phyloP scores from a whole-genome alignment of 2,888 invertebrate genomes.

The Caenorhabditis uteleia region DNA sequence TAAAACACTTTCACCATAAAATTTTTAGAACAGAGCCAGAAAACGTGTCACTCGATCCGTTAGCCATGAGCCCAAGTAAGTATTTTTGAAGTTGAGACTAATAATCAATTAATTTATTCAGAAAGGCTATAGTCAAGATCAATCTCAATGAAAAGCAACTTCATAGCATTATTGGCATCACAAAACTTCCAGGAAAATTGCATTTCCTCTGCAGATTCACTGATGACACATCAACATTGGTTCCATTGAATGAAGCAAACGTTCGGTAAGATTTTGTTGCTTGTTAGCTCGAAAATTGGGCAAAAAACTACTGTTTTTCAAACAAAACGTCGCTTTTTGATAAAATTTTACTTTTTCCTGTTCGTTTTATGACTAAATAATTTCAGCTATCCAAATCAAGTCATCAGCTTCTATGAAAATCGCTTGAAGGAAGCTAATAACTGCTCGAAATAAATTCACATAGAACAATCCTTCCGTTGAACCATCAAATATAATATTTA shows the following conservation, averaged over 20 bases:
- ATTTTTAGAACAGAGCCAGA: slow-evolving; percentile 4
- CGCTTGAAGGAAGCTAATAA: neutral
- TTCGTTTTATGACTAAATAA: too few species aligned
- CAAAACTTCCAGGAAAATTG: slow-evolving; percentile 27
- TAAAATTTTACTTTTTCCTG: too few species aligned
- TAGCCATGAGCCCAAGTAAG: neutral
- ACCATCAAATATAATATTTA: neutral
- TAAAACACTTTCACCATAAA: neutral
- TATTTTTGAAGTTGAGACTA: neutral
- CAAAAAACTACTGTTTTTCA: neutral
- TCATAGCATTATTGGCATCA: slow-evolving; percentile 23
- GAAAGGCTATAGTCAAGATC: neutral
- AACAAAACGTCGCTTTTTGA: too few species aligned
- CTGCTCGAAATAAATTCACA: neutral
- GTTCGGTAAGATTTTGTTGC: slow-evolving; percentile 21
- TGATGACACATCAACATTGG: slow-evolving; percentile 23
- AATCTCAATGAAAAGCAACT: slow-evolving; percentile 12
- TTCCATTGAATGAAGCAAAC: slow-evolving; percentile 35
- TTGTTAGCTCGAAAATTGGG: too few species aligned
- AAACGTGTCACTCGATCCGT: neutral
- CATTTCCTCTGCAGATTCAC: slow-evolving; percentile 35
- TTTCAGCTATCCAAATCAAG: slow-evolving; percentile 35
- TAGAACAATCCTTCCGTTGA: neutral
- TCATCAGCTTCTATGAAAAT: slow-evolving; percentile 36
- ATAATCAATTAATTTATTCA: neutral